Evolutionary conservation across 2,797 vertebrate species (phyloP).

Genomic region (Gambelia wislizenii): DNA sequence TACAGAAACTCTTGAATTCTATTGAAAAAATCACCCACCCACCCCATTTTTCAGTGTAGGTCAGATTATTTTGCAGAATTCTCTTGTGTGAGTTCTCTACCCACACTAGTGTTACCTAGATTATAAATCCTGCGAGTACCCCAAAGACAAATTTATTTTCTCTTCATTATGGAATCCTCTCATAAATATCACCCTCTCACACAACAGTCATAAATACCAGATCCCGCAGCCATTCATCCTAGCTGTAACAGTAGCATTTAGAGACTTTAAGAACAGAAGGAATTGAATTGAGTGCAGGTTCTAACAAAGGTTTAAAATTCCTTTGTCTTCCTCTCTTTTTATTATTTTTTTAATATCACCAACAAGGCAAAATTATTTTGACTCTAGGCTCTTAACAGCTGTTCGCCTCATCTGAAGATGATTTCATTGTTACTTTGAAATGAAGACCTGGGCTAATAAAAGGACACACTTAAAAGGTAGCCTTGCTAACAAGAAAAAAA

Average conservation of each 20-base stretch:
- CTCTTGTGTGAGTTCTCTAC: background rate
- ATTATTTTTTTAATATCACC: background rate
- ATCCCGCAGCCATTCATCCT: background rate
- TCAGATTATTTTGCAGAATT: background rate
- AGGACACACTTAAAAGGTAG: conserved; percentile 46
- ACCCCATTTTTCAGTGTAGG: background rate
- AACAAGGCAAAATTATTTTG: conserved; percentile 43
- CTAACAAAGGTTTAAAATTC: background rate
- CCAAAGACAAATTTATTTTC: conserved; percentile 1
- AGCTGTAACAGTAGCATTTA: background rate
- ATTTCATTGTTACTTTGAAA: conserved; percentile 49
- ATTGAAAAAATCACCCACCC: background rate
- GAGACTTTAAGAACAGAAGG: background rate
- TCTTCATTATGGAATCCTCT: background rate
- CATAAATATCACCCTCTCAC: background rate
- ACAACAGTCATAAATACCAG: background rate
- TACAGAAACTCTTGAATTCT: background rate
- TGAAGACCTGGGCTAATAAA: conserved; percentile 28
- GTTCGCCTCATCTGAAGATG: conserved; percentile 32
- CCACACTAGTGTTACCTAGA: background rate
- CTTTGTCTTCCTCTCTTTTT: background rate
- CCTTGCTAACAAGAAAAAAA: conserved; percentile 16
- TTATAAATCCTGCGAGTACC: background rate
- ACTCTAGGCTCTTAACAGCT: conserved; percentile 50
- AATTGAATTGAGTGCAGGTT: accelerated